phyloP scores from a whole-genome alignment of 1,140 invertebrate genomes.

The Macrobrachium nipponense region DNA sequence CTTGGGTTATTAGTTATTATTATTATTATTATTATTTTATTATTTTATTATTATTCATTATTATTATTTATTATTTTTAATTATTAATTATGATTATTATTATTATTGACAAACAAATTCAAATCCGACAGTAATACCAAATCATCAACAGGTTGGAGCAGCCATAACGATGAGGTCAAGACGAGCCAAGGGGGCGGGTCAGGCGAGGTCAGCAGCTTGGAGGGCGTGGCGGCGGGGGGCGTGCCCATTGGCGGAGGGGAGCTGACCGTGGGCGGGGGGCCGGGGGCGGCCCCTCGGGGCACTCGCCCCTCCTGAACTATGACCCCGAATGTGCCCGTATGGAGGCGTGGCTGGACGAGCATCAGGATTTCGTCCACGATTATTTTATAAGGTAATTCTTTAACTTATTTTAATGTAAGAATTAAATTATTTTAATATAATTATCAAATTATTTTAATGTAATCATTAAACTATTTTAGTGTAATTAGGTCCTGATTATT shows the following conservation, averaged over 20 bases:
- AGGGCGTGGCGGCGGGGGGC: not conserved
- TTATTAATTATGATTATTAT: slow-evolving; percentile 15
- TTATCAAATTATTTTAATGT: too few relatives aligned
- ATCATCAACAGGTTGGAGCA: slow-evolving; percentile 41
- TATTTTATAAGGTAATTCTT: slow-evolving; percentile 87
- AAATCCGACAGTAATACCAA: not conserved
- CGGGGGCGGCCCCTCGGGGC: slow-evolving; percentile 13
- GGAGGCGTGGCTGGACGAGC: slow-evolving; percentile 95
- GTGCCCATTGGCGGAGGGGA: slow-evolving; percentile 1
- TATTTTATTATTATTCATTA: slow-evolving; percentile 25
- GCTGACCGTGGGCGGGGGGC: slow-evolving; percentile 29
- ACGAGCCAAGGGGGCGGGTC: slow-evolving; percentile 26
- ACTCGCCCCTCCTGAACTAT: slow-evolving; percentile 49
- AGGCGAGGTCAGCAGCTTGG: slow-evolving; percentile 30
- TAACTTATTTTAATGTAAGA: not conserved
- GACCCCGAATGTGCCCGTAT: slow-evolving; percentile 87
- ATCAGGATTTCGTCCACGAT: slow-evolving; percentile 93
- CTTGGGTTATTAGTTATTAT: too few relatives aligned
- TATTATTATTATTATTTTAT: slow-evolving; percentile 29
- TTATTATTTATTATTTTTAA: slow-evolving; percentile 15
- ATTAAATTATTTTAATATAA: not conserved
- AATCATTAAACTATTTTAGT: too few relatives aligned
- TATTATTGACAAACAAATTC: not conserved
- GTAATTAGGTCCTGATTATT: too few relatives aligned
- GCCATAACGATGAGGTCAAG: slow-evolving; percentile 51